These are phyloP conservation scores for Palythoa grandis DNA, from an alignment of 92 coral and sea anemone species.

Conservation along the genomic window DNA sequence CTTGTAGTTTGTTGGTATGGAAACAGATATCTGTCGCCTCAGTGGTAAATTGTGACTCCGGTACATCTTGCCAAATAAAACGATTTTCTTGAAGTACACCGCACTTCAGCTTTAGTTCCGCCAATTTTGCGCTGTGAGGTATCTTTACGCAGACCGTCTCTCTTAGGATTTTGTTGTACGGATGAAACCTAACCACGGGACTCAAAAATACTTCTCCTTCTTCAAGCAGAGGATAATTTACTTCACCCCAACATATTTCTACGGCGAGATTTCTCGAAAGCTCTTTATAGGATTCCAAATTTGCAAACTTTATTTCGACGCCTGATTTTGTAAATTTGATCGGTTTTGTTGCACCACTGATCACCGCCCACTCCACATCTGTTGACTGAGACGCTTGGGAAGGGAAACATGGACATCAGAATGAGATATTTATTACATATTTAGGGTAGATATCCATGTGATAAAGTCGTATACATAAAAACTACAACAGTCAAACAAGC, in stretches of 20 bases:
- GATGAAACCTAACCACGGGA: slow-evolving; percentile 67
- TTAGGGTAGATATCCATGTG: too few species aligned
- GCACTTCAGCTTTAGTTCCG: neutral
- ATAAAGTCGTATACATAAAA: too few species aligned
- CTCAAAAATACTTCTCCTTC: slow-evolving; percentile 67
- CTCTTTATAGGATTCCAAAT: slow-evolving; percentile 21
- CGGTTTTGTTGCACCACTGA: slow-evolving; percentile 44
- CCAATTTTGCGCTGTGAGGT: slow-evolving; percentile 67
- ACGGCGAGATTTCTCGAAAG: slow-evolving; percentile 40
- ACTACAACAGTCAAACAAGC: too few species aligned
- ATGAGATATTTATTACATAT: neutral
- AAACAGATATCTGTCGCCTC: slow-evolving; percentile 56
- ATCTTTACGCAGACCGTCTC: slow-evolving; percentile 37
- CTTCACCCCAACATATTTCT: slow-evolving; percentile 51
- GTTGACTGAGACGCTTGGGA: slow-evolving; percentile 24
- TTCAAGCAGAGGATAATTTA: slow-evolving; percentile 28
- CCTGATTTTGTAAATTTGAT: slow-evolving; percentile 54
- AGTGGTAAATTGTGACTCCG: neutral
- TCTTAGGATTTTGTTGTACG: slow-evolving; percentile 17
- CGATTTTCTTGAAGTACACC: slow-evolving; percentile 28
- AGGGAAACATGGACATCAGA: neutral
- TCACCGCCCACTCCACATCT: slow-evolving; percentile 49
- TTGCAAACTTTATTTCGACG: slow-evolving; percentile 44
- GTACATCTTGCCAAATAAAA: slow-evolving; percentile 47
- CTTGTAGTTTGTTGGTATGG: slow-evolving; percentile 36